Conservation (phyloP, 2,888 invertebrate species). For the Empis livida region DNA sequence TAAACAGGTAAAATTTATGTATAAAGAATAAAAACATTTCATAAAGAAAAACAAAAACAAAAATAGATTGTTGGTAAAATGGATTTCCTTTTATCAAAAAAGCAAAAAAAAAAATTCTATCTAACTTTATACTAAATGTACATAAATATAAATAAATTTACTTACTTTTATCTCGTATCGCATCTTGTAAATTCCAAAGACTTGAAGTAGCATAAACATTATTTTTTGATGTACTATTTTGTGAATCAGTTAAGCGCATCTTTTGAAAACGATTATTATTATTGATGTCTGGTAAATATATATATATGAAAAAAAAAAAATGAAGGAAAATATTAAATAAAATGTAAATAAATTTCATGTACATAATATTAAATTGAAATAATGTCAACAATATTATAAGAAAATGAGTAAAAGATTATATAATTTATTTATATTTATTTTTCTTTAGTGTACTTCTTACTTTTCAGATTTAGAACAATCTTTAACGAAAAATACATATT, state of each 20-base stretch:
- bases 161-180: slow-evolving; percentile 1
- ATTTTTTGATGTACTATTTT: background rate
- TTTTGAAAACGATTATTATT: background rate
- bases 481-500: no score
- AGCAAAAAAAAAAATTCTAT: background rate
- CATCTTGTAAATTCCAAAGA: background rate
- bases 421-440: no score
- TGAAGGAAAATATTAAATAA: background rate
- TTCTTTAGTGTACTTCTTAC: no score
- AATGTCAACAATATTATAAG: background rate
- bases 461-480: no score
- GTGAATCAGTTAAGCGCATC: background rate
- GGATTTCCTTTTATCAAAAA: background rate
- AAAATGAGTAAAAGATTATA: no score
- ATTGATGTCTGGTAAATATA: background rate
- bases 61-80: background rate
- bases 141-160: background rate
- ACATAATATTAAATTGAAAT: background rate
- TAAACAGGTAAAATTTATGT: no score
- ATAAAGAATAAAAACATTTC: no score
- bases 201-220: background rate
- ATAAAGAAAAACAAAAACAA: no score
- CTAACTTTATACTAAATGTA: no score
- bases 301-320: background rate
- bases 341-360: background rate